Conservation (phyloP, 2,888 invertebrate genomes). For the Drepana falcataria region DNA sequence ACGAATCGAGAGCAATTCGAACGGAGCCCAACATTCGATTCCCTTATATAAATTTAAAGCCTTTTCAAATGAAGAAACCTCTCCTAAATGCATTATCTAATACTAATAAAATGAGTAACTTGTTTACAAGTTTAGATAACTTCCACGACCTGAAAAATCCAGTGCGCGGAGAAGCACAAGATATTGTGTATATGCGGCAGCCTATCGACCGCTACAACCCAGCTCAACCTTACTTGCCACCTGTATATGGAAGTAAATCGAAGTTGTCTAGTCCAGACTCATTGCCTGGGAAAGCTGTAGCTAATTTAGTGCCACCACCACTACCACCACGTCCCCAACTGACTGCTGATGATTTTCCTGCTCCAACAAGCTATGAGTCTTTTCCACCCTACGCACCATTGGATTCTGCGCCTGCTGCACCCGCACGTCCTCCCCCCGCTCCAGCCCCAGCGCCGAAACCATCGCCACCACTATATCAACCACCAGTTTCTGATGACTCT, state of each 20-base stretch:
- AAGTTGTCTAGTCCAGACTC: slow-evolving; percentile 41
- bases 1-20: slow-evolving; percentile 68
- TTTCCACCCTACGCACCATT: slow-evolving; percentile 61
- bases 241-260: slow-evolving; percentile 50
- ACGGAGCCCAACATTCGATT: slow-evolving; percentile 63
- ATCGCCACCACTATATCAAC: slow-evolving; percentile 30
- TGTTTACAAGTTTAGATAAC: slow-evolving; percentile 56
- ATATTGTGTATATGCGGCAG: slow-evolving; percentile 36
- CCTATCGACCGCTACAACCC: slow-evolving; percentile 70
- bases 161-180: slow-evolving; percentile 66
- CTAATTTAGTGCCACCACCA: slow-evolving; percentile 58
- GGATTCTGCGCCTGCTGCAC: slow-evolving; percentile 2
- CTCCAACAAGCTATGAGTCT: slow-evolving; percentile 57
- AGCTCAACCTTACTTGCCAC: slow-evolving; percentile 69
- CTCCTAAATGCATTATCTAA: slow-evolving; percentile 29
- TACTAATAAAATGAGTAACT: slow-evolving; percentile 51
- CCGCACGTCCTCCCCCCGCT: slow-evolving; percentile 18
- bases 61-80: slow-evolving; percentile 60
- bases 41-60: slow-evolving; percentile 67
- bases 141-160: slow-evolving; percentile 56
- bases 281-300: slow-evolving; percentile 37
- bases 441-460: slow-evolving; percentile 20
- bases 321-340: slow-evolving; percentile 48
- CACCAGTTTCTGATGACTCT: slow-evolving; percentile 32
- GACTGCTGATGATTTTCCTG: slow-evolving; percentile 51